These are phyloP conservation scores for Pseudonaja textilis DNA, from an alignment of 2,113 vertebrate species.

Conservation along the genomic window DNA sequence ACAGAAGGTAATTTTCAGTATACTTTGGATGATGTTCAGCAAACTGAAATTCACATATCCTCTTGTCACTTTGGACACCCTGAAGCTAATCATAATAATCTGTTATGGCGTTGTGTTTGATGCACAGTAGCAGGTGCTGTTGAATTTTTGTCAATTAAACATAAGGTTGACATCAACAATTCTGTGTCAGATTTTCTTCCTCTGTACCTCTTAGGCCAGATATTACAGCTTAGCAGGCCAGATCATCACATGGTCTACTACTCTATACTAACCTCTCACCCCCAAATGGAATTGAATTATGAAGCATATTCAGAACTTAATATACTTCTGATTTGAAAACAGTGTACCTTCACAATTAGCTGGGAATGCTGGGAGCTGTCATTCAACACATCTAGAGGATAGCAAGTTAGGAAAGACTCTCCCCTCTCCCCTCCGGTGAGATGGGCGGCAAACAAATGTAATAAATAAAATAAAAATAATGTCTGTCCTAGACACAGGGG, in stretches of 20 bases:
- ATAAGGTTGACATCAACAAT: not conserved
- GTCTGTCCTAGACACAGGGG: not conserved
- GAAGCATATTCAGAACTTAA: not conserved
- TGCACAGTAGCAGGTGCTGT: not conserved
- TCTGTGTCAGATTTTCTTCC: not conserved
- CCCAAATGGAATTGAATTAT: not conserved
- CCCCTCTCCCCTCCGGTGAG: not conserved
- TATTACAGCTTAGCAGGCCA: not conserved
- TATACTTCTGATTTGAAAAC: not conserved
- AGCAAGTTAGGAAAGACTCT: not conserved
- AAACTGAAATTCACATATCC: not conserved
- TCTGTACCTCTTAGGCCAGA: not conserved
- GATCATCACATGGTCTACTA: not conserved
- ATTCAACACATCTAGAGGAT: not conserved
- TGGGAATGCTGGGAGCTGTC: not conserved
- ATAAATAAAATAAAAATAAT: not conserved
- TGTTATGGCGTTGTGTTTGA: not conserved
- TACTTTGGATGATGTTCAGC: not conserved
- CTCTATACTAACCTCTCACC: not conserved
- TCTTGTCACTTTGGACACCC: not conserved
- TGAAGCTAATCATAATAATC: not conserved
- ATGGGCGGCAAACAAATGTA: not conserved
- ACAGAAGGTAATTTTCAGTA: not conserved
- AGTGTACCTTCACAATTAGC: not conserved
- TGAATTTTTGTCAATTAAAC: conserved; percentile 1